phyloP scores from a whole-genome alignment of 2,797 vertebrate genomes.

The Pantherophis alleghaniensis region DNA sequence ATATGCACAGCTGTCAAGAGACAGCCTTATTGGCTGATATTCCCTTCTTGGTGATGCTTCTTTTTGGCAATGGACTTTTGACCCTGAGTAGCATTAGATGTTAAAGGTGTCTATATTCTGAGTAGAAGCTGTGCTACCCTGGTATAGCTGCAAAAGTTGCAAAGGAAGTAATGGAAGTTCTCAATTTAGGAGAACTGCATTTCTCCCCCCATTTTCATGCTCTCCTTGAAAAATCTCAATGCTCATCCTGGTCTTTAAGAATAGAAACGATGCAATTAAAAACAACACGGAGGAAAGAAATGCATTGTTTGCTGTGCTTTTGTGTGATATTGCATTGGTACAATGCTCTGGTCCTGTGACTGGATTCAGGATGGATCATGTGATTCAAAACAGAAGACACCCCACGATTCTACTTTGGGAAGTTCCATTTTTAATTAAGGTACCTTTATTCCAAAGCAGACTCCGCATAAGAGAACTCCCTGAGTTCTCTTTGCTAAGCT shows the following conservation, averaged over 20 bases:
- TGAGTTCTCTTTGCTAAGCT: neutral
- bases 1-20: neutral
- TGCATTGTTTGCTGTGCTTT: conserved; percentile 17
- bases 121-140: neutral
- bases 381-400: conserved; percentile 21
- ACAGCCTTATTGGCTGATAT: neutral
- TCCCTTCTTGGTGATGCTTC: neutral
- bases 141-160: rapidly evolving
- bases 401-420: conserved; percentile 4
- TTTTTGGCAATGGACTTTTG: neutral
- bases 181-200: neutral
- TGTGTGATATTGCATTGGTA: conserved; percentile 23
- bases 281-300: conserved; percentile 24
- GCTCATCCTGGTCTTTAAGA: conserved; percentile 50
- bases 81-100: neutral
- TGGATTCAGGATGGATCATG: neutral
- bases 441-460: conserved; percentile 23
- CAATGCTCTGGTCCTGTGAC: neutral
- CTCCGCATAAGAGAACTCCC: neutral
- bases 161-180: rapidly evolving
- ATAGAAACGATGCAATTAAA: conserved; percentile 42
- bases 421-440: conserved; percentile 32
- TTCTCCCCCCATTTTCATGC: conserved; percentile 14
- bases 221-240: conserved; percentile 23
- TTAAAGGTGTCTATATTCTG: no score